Conservation (phyloP, 1,140 invertebrate species). For the Venturia canescens region DNA sequence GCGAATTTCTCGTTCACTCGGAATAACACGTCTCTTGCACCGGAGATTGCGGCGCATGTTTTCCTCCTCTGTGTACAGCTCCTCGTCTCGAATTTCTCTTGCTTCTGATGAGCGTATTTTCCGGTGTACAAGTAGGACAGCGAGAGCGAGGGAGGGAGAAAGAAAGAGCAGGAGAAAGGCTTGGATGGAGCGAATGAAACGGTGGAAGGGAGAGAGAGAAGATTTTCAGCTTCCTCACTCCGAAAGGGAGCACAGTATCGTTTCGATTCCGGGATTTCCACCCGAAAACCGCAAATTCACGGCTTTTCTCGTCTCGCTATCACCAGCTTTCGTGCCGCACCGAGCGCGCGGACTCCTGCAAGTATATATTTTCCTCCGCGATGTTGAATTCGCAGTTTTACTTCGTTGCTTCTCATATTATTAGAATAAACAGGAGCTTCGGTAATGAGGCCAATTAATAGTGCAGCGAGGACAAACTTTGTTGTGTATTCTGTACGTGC, state of each 20-base stretch:
- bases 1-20: conserved; percentile 23
- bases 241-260: not conserved
- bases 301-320: not conserved
- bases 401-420: not conserved
- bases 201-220: not conserved
- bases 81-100: not conserved
- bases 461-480: not conserved
- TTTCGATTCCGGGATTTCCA: not conserved
- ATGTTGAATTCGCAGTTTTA: conserved; percentile 13
- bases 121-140: not conserved
- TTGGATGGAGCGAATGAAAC: conserved; percentile 9
- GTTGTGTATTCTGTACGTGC: too few relatives aligned
- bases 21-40: conserved; percentile 26
- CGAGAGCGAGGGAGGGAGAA: conserved; percentile 17
- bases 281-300: conserved; percentile 8
- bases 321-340: not conserved
- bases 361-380: not conserved
- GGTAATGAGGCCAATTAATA: not conserved
- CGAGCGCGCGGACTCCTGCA: not conserved
- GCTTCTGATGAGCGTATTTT: conserved; percentile 13
- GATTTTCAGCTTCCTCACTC: conserved; percentile 31
- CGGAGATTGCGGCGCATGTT: conserved; percentile 28
- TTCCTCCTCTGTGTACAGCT: not conserved
- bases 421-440: not conserved
- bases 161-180: too few relatives aligned